phyloP scores from a whole-genome alignment of 2,888 invertebrate species.

The Latrodectus elegans region DNA sequence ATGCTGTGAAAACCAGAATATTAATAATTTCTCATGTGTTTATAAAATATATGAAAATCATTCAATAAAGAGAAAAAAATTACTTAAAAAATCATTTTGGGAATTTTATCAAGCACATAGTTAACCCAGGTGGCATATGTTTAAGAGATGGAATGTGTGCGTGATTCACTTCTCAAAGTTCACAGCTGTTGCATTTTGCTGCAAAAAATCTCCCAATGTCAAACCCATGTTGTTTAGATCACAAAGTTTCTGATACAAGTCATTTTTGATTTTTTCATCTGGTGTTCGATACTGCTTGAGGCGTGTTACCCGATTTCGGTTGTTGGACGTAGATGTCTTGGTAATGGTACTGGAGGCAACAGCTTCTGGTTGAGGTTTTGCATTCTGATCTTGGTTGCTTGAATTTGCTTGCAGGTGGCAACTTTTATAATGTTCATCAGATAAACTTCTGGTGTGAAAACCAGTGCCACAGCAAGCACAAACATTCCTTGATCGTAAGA shows the following conservation, averaged over 20 bases:
- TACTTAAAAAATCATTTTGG: slow-evolving; percentile 40
- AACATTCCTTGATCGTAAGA: slow-evolving; percentile 74
- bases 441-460: slow-evolving; percentile 68
- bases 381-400: slow-evolving; percentile 10
- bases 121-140: not conserved
- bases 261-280: slow-evolving; percentile 58
- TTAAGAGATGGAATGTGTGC: slow-evolving; percentile 50
- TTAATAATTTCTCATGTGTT: too few species aligned
- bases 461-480: slow-evolving; percentile 70
- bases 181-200: slow-evolving; percentile 40
- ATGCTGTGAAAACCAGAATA: too few species aligned
- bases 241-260: slow-evolving; percentile 63
- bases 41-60: too few species aligned
- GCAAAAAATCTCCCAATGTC: slow-evolving; percentile 50
- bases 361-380: slow-evolving; percentile 25
- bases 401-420: slow-evolving; percentile 52
- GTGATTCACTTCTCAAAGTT: slow-evolving; percentile 54
- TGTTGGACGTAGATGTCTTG: slow-evolving; percentile 17
- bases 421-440: slow-evolving; percentile 69
- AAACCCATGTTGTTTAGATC: slow-evolving; percentile 62
- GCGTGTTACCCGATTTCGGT: slow-evolving; percentile 52
- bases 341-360: not conserved
- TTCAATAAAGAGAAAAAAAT: slow-evolving; percentile 9
- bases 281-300: slow-evolving; percentile 57
- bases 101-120: slow-evolving; percentile 60